Evolutionary conservation across 2,113 vertebrate species (phyloP).

Genomic region (Eretmochelys imbricata): DNA sequence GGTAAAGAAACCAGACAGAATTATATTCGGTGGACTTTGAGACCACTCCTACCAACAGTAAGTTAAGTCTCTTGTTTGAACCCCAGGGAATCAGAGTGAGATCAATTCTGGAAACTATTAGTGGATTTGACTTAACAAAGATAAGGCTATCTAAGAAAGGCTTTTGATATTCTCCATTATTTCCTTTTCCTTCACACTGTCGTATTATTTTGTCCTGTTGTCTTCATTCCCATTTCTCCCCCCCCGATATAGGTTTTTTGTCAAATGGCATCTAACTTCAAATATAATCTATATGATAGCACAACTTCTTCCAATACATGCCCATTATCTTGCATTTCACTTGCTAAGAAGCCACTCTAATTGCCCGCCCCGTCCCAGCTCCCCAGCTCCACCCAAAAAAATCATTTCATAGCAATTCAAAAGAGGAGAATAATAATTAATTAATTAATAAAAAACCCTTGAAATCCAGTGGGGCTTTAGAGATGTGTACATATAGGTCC

Average conservation of each 20-base stretch:
- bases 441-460: neutral
- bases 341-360: neutral
- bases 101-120: neutral
- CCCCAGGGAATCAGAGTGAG: neutral
- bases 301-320: neutral
- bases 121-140: neutral
- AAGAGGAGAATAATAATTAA: neutral
- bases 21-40: neutral
- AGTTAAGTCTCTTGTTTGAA: neutral
- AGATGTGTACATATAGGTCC: no score
- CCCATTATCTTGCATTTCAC: neutral
- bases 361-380: neutral
- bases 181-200: neutral
- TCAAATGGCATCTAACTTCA: neutral
- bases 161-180: neutral
- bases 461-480: neutral
- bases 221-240: accelerated
- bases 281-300: neutral
- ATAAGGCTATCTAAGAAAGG: neutral
- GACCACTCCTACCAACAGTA: neutral
- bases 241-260: neutral
- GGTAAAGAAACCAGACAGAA: neutral
- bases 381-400: neutral
- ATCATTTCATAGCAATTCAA: neutral
- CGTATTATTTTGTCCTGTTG: neutral